Evolutionary conservation across 2,888 invertebrate species (phyloP).

Genomic region (Dione juno): DNA sequence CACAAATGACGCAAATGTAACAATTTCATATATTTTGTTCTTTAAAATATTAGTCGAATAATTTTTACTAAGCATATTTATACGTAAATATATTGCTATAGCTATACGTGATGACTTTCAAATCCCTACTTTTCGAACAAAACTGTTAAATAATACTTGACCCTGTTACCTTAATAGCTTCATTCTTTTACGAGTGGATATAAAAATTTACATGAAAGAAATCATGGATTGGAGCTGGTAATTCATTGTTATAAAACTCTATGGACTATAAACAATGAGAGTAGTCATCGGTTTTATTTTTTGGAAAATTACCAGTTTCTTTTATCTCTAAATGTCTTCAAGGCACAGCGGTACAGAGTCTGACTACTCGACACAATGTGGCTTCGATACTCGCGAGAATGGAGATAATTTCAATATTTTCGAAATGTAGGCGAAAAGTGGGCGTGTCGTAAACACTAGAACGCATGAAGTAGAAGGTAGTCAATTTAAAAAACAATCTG

Average conservation of each 20-base stretch:
- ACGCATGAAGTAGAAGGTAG: too few relatives aligned
- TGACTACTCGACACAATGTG: too few relatives aligned
- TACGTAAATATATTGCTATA: neutral
- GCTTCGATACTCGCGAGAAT: too few relatives aligned
- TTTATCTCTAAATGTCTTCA: neutral
- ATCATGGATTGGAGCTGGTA: constrained; percentile 2
- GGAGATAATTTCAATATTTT: too few relatives aligned
- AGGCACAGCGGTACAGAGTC: too few relatives aligned
- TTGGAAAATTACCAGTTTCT: constrained; percentile 3
- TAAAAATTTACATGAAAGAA: constrained; percentile 6
- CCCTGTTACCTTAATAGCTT: constrained; percentile 13
- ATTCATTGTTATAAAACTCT: constrained; percentile 19
- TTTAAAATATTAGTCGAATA: neutral
- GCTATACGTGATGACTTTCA: neutral
- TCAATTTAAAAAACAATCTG: too few relatives aligned
- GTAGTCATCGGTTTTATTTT: constrained; percentile 4
- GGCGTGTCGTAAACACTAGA: too few relatives aligned
- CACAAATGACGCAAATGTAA: neutral
- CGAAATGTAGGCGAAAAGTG: too few relatives aligned
- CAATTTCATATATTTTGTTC: too few relatives aligned
- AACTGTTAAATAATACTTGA: constrained; percentile 12
- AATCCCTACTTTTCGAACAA: neutral
- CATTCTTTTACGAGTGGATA: constrained; percentile 9
- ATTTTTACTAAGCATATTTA: neutral
- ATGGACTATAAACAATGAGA: constrained; percentile 10